Conservation (phyloP, 2,797 vertebrate genomes). For the Lacerta bilineata region DNA sequence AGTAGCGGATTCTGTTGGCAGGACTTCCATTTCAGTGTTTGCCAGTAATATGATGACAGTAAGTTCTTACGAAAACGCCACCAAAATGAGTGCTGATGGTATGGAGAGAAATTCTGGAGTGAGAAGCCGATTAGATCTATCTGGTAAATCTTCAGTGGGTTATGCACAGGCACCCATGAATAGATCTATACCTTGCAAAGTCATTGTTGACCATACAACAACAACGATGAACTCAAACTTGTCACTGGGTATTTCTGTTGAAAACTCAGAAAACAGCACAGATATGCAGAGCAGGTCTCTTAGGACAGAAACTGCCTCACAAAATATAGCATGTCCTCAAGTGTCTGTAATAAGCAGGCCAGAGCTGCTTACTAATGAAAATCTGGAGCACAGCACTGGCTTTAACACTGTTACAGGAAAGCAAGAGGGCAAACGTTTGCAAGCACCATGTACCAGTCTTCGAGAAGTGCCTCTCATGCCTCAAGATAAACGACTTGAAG, state of each 20-base stretch:
- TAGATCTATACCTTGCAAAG: slow-evolving; percentile 86
- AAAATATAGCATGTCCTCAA: slow-evolving; percentile 81
- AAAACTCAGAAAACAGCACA: slow-evolving; percentile 74
- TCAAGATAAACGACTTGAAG: slow-evolving; percentile 77
- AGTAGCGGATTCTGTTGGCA: slow-evolving; percentile 70
- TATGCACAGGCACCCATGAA: slow-evolving; percentile 80
- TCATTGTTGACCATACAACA: slow-evolving; percentile 86
- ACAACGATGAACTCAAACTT: slow-evolving; percentile 82
- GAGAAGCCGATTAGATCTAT: slow-evolving; percentile 74
- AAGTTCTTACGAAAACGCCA: slow-evolving; percentile 73
- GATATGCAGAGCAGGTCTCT: slow-evolving; percentile 78
- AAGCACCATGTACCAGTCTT: slow-evolving; percentile 72
- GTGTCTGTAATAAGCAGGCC: slow-evolving; percentile 87
- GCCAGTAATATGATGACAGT: slow-evolving; percentile 77
- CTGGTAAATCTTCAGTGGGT: slow-evolving; percentile 75
- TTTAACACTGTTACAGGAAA: slow-evolving; percentile 72
- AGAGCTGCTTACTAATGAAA: slow-evolving; percentile 76
- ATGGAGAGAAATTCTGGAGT: slow-evolving; percentile 77
- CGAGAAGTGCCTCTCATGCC: slow-evolving; percentile 77
- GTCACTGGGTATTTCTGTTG: slow-evolving; percentile 76
- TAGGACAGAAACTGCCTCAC: slow-evolving; percentile 80
- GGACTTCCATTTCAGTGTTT: slow-evolving; percentile 77
- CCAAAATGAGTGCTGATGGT: slow-evolving; percentile 76
- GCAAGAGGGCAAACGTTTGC: slow-evolving; percentile 76
- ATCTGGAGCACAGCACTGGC: slow-evolving; percentile 74